Conservation (phyloP, 2,113 vertebrate species). For the Mobula birostris region DNA sequence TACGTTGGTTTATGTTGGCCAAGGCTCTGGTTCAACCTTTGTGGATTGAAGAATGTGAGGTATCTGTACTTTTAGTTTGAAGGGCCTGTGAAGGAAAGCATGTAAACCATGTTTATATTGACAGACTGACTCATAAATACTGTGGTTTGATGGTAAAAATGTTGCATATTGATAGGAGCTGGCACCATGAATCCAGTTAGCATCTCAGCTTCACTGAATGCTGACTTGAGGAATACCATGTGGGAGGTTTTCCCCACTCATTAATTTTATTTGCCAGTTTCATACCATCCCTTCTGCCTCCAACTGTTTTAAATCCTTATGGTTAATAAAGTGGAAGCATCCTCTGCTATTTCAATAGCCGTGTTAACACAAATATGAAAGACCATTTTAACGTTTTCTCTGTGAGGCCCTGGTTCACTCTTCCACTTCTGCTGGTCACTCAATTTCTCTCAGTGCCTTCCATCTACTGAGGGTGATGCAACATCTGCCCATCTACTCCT, state of each 20-base stretch:
- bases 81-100: slow-evolving; percentile 23
- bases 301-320: background rate
- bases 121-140: slow-evolving; percentile 25
- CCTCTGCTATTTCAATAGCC: background rate
- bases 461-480: too few relatives aligned
- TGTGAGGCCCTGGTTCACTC: too few relatives aligned
- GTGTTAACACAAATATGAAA: background rate
- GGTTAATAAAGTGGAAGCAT: background rate
- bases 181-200: background rate
- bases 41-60: slow-evolving; percentile 18
- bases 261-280: background rate
- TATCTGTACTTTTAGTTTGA: slow-evolving; percentile 24
- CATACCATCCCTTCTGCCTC: background rate
- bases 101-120: background rate
- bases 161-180: slow-evolving; percentile 12
- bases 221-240: background rate
- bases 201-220: background rate
- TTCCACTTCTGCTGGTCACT: too few relatives aligned
- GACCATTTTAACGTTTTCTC: background rate
- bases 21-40: background rate
- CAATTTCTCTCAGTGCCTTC: too few relatives aligned
- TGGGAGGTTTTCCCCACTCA: background rate
- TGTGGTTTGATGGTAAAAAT: slow-evolving; percentile 22
- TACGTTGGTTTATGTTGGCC: background rate
- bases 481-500: too few relatives aligned